phyloP scores from a whole-genome alignment of 2,113 vertebrate species.

The Symphodus melops region DNA sequence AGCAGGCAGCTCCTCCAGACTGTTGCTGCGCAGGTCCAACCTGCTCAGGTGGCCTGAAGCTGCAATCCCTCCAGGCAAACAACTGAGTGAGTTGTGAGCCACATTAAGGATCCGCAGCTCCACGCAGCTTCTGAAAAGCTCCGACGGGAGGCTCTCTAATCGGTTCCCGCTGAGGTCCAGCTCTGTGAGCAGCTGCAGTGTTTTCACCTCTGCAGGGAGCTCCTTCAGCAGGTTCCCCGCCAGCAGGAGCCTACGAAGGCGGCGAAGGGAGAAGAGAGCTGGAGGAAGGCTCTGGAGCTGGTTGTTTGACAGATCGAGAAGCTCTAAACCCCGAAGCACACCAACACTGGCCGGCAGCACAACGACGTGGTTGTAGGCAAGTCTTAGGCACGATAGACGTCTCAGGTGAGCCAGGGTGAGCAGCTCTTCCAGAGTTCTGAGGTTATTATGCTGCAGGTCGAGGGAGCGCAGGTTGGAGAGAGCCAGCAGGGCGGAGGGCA shows the following conservation, averaged over 20 bases:
- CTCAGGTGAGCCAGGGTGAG: conserved; percentile 79
- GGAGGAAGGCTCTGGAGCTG: conserved; percentile 78
- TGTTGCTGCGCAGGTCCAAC: conserved; percentile 82
- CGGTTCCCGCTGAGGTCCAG: conserved; percentile 81
- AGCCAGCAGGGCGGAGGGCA: conserved; percentile 77
- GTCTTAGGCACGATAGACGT: conserved; percentile 76
- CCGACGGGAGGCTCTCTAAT: conserved; percentile 76
- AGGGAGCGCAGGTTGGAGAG: conserved; percentile 76
- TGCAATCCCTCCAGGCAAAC: conserved; percentile 65
- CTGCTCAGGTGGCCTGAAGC: conserved; percentile 67
- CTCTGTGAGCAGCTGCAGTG: conserved; percentile 73
- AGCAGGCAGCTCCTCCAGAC: conserved; percentile 77
- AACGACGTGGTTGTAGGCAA: conserved; percentile 79
- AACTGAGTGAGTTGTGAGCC: conserved; percentile 75
- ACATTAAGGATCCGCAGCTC: conserved; percentile 77
- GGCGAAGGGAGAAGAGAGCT: conserved; percentile 78
- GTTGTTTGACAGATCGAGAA: conserved; percentile 82
- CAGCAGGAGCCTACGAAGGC: conserved; percentile 79
- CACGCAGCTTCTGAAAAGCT: conserved; percentile 75
- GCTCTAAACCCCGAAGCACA: conserved; percentile 77
- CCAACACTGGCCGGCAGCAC: conserved; percentile 73
- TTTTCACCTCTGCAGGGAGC: conserved; percentile 75
- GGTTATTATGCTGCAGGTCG: conserved; percentile 79
- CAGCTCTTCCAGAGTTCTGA: conserved; percentile 82
- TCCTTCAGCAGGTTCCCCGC: conserved; percentile 78